These are phyloP conservation scores for Sakesphorus luctuosus DNA, from an alignment of 2,113 vertebrate genomes.

Conservation along the genomic window DNA sequence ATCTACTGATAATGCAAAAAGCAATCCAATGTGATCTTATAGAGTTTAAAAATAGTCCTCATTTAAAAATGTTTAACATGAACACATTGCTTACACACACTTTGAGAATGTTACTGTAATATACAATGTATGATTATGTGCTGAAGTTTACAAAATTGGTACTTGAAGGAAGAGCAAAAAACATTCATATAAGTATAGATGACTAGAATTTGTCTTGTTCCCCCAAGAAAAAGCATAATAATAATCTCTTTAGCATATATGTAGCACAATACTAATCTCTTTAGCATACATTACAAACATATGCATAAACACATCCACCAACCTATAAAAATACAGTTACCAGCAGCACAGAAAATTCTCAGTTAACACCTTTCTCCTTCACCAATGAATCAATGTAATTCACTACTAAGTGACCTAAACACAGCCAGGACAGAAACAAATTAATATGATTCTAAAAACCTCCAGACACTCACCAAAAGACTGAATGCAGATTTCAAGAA, in stretches of 20 bases:
- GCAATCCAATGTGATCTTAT: not conserved
- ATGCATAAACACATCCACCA: not conserved
- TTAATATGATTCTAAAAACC: not conserved
- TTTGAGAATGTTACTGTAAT: not conserved
- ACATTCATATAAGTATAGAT: not conserved
- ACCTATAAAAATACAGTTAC: not conserved
- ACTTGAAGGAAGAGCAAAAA: not conserved
- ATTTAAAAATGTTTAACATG: not conserved
- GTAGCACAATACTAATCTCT: not conserved
- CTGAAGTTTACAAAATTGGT: not conserved
- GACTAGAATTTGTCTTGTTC: not conserved
- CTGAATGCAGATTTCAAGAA: slow-evolving; percentile 92
- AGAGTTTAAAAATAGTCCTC: not conserved
- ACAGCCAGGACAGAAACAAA: not conserved
- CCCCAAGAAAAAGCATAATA: not conserved
- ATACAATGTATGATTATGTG: not conserved
- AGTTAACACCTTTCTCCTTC: not conserved
- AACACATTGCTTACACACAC: not conserved
- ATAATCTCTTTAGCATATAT: not conserved
- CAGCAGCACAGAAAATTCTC: not conserved
- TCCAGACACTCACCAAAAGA: slow-evolving; percentile 87
- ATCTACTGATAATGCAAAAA: not conserved
- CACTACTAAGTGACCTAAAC: not conserved
- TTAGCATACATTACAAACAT: not conserved
- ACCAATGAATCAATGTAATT: not conserved